Percentiles rank a stretch among this genome's conserved stretches.
These are phyloP conservation scores for Herpailurus yagouaroundi DNA, from an alignment of 2,113 vertebrate genomes.

Conservation along the genomic window DNA sequence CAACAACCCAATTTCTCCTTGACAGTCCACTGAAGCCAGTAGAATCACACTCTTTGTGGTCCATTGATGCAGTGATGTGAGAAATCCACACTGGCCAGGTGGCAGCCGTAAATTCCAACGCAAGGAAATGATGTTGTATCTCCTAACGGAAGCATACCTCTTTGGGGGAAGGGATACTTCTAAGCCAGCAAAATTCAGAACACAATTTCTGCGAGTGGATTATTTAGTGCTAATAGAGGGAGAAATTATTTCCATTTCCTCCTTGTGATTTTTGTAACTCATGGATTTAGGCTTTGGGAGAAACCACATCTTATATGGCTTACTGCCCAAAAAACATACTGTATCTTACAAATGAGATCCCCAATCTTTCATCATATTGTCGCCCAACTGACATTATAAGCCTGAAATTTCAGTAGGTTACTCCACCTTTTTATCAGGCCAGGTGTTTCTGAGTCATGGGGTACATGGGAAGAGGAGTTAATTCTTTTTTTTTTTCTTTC, in stretches of 20 bases:
- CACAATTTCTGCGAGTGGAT: background rate
- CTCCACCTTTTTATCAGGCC: background rate
- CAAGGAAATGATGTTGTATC: background rate
- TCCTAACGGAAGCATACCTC: background rate
- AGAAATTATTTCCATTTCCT: background rate
- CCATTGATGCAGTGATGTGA: background rate
- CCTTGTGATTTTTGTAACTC: background rate
- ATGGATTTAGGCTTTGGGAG: background rate
- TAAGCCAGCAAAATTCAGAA: background rate
- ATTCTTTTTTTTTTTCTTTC: too few species aligned
- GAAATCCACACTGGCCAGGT: background rate
- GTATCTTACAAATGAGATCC: background rate
- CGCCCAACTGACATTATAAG: background rate
- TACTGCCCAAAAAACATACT: background rate
- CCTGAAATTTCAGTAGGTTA: background rate
- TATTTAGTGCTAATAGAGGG: background rate
- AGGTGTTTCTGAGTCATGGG: background rate
- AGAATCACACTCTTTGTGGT: background rate
- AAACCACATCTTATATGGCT: background rate
- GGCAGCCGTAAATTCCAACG: background rate
- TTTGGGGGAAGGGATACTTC: background rate
- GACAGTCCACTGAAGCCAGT: background rate
- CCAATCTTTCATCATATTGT: background rate
- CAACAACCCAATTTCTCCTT: background rate
- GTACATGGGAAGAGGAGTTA: background rate